These are phyloP conservation scores for Chironomus riparius DNA, from an alignment of 2,888 invertebrate species.

Conservation along the genomic window DNA sequence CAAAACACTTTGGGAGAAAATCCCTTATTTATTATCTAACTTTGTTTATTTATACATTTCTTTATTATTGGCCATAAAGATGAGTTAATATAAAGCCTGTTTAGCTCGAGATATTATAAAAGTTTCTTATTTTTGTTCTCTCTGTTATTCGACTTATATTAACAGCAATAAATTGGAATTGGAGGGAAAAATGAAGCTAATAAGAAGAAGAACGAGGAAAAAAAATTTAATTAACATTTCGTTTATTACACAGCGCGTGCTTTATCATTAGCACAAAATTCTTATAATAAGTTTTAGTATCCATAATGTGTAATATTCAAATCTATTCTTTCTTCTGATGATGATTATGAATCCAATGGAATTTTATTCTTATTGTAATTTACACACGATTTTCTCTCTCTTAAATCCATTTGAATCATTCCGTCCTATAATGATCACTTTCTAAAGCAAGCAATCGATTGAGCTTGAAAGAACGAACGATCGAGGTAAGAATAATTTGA, in stretches of 20 bases:
- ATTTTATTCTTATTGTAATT: background rate
- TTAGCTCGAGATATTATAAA: slow-evolving; percentile 3
- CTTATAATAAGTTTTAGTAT: background rate
- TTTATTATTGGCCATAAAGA: slow-evolving; percentile 14
- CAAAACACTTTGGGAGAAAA: background rate
- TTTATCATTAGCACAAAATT: slow-evolving; percentile 11
- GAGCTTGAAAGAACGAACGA: background rate
- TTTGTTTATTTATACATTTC: slow-evolving; percentile 15
- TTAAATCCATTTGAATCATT: background rate
- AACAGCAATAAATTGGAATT: slow-evolving; percentile 16
- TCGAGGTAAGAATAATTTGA: background rate
- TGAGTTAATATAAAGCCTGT: slow-evolving; percentile 14
- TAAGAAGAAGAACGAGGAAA: background rate
- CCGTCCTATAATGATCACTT: background rate
- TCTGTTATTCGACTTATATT: background rate
- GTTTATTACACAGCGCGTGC: slow-evolving; percentile 11
- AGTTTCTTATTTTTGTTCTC: background rate
- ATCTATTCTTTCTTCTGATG: background rate
- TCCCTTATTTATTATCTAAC: background rate
- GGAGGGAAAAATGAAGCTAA: background rate
- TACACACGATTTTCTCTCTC: background rate
- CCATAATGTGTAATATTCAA: background rate
- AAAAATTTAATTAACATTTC: slow-evolving; percentile 6
- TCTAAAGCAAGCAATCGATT: background rate
- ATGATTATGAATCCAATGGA: slow-evolving; percentile 1